These are phyloP conservation scores for Proteles cristata DNA, from an alignment of 2,113 vertebrate species.

Conservation along the genomic window DNA sequence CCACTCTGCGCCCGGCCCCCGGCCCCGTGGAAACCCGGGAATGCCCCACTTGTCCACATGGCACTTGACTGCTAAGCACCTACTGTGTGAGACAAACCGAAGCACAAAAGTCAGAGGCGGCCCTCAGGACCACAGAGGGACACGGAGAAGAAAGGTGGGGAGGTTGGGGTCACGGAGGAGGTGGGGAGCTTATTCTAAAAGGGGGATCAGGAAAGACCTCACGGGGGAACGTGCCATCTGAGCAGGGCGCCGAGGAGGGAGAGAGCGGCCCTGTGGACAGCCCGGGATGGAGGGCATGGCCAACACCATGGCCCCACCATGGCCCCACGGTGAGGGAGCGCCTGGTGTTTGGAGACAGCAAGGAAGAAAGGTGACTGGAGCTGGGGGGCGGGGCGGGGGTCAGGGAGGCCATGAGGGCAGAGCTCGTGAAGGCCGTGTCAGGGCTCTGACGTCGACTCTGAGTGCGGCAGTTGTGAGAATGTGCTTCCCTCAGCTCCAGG, in stretches of 20 bases:
- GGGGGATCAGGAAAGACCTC: not conserved
- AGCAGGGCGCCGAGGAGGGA: not conserved
- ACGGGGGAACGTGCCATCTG: not conserved
- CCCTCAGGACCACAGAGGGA: not conserved
- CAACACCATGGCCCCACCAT: no score
- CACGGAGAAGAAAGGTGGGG: not conserved
- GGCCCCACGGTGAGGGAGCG: accelerated
- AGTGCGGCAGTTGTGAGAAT: not conserved
- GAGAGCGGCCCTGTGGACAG: accelerated
- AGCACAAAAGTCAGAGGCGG: not conserved
- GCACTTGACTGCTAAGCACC: not conserved
- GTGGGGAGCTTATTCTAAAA: not conserved
- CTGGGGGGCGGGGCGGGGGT: accelerated
- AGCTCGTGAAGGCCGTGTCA: not conserved
- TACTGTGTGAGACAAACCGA: not conserved
- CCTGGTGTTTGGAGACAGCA: not conserved
- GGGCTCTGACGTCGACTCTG: not conserved
- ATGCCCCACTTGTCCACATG: not conserved
- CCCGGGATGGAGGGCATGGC: accelerated
- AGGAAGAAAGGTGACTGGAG: not conserved
- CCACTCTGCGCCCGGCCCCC: not conserved
- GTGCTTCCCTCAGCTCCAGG: not conserved
- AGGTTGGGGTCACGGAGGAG: accelerated
- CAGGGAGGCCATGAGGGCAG: accelerated
- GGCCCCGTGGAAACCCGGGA: not conserved